Evolutionary conservation across 2,888 invertebrate genomes (phyloP).

Genomic region (Dicycla oo): DNA sequence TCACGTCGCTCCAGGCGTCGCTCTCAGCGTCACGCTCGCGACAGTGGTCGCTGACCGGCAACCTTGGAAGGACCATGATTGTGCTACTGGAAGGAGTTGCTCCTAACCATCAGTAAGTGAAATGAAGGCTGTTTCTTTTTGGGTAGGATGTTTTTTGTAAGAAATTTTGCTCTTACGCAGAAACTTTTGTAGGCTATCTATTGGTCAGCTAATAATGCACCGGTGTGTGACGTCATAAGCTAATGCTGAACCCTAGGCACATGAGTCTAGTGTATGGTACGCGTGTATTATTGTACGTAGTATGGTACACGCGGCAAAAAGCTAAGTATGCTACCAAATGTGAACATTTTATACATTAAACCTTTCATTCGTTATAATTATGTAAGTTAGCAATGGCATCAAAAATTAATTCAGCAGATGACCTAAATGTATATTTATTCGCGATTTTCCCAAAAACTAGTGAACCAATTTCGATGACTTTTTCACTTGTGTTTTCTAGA

Average conservation of each 20-base stretch:
- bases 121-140: background rate
- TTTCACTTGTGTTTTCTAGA: no score
- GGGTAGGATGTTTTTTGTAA: background rate
- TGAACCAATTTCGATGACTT: no score
- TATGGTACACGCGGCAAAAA: background rate
- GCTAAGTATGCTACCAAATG: background rate
- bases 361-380: no score
- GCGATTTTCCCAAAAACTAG: no score
- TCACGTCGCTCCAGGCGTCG: constrained; percentile 97
- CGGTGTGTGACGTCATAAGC: background rate
- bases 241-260: background rate
- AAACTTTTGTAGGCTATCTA: background rate
- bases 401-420: no score
- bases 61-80: constrained; percentile 97
- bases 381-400: background rate
- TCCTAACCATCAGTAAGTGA: constrained; percentile 96
- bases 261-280: no score
- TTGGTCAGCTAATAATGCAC: background rate
- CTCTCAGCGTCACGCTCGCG: constrained; percentile 97
- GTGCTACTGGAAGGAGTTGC: constrained; percentile 97
- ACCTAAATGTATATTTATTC: no score
- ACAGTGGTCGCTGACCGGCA: constrained; percentile 96
- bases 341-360: no score
- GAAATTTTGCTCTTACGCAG: background rate
- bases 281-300: no score